Percentiles rank a stretch among this genome's conserved stretches.
These are phyloP conservation scores for Schmidtea mediterranea DNA, from an alignment of 1,140 invertebrate species.

Conservation along the genomic window DNA sequence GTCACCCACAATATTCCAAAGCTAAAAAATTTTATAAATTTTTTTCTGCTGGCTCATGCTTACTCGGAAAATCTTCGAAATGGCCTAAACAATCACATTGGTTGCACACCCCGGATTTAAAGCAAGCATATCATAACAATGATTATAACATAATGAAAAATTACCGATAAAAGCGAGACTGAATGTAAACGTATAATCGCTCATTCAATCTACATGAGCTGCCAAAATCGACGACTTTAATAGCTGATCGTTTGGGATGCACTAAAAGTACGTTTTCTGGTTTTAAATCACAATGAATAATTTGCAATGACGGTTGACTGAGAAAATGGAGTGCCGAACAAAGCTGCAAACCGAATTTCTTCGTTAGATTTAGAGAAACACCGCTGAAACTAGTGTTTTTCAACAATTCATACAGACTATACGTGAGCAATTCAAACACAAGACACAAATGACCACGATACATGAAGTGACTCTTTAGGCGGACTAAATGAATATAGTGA, in stretches of 20 bases:
- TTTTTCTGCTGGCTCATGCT: no score
- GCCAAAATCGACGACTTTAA: constrained; percentile 29
- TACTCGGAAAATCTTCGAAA: no score
- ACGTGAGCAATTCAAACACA: constrained; percentile 94
- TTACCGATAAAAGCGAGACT: constrained; percentile 23
- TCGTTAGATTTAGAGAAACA: constrained; percentile 22
- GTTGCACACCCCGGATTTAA: no score
- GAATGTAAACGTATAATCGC: constrained; percentile 27
- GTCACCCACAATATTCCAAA: constrained; percentile 41
- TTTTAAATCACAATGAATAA: constrained; percentile 29
- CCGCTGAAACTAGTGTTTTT: constrained; percentile 28
- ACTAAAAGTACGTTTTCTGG: constrained; percentile 26
- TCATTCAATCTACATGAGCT: constrained; percentile 27
- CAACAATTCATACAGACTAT: constrained; percentile 42
- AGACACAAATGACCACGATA: constrained; percentile 76
- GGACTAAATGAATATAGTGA: not conserved
- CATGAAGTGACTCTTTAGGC: constrained; percentile 41
- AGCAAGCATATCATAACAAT: no score
- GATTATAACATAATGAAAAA: not conserved
- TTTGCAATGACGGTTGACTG: constrained; percentile 28
- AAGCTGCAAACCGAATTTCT: constrained; percentile 21
- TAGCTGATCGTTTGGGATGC: constrained; percentile 22
- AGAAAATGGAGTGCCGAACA: constrained; percentile 22
- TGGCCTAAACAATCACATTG: no score
- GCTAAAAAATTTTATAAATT: no score